Evolutionary conservation across 2,113 vertebrate species (phyloP), one percentile per base, ranked within the genome.

Genomic region (Miniopterus natalensis): DNA sequence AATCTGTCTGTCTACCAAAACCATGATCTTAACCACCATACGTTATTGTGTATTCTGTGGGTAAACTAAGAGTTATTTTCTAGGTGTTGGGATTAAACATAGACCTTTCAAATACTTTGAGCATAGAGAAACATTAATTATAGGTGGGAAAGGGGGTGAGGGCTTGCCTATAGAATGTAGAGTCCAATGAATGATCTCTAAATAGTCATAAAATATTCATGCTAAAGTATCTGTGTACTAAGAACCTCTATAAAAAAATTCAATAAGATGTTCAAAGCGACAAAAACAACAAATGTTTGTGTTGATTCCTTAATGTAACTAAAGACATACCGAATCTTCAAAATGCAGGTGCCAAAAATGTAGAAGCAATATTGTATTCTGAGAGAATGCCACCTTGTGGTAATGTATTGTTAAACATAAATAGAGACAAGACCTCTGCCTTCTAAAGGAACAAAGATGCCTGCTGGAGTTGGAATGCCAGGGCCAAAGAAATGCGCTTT

Each of bases 361-460:
- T 96, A 97, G 95, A 18, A 74, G 79, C 88, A 97, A 98, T 53
- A 25, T 23, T 79, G 4, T 97, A 45, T 95, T 98, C 97, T 96
- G 90, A 96, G 90, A 97, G 80, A 98, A 96, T 86, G 95, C 92
- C 96, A 96, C 86, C 90, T 97, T 96, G 96, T 97, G 97, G 94
- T 86, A 96, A 83, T 66, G 97, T 75, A 65, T 71, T 85, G 88
- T 90, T 78, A 31, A 25, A 61, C 6, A 66, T 20, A 66, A 85
- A 88, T n/a, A 31, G 3, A 80, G 23, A 61, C 1, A 9, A 1
- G 14, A 3, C 8, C 10, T 45, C n/a, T 87, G 27, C 4, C n/a
- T 83, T 36, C 4, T 53, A 40, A 93, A 66, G 57, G 13, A 95
- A 81, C 4, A 9, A n/a, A 71, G 55, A 36, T 21, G 6, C 6